These are phyloP conservation scores for Caenorhabditis remanei DNA, from an alignment of 1,140 invertebrate genomes.

Conservation along the genomic window DNA sequence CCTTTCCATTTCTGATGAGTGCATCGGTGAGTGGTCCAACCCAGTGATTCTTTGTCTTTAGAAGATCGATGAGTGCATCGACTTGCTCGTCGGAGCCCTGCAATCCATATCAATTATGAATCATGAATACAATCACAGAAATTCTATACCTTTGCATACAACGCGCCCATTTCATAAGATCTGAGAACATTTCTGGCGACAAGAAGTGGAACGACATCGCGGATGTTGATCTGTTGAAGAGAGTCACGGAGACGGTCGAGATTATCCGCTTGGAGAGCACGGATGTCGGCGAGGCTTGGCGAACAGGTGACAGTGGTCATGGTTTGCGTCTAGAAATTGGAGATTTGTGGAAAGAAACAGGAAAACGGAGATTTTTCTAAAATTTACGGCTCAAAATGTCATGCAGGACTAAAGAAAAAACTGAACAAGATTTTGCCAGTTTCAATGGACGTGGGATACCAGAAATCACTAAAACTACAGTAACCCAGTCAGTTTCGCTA, in stretches of 20 bases:
- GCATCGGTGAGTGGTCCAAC: slow-evolving; percentile 72
- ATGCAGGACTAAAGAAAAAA: too few species aligned
- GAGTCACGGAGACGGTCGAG: slow-evolving; percentile 68
- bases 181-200: slow-evolving; percentile 74
- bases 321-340: not conserved
- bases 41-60: slow-evolving; percentile 76
- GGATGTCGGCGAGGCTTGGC: slow-evolving; percentile 68
- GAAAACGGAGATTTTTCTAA: too few species aligned
- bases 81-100: slow-evolving; percentile 65
- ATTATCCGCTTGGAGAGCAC: slow-evolving; percentile 69
- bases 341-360: too few species aligned
- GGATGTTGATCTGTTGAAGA: slow-evolving; percentile 67
- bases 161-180: slow-evolving; percentile 71
- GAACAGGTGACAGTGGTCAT: slow-evolving; percentile 61
- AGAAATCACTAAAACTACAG: too few species aligned
- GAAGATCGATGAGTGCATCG: slow-evolving; percentile 73
- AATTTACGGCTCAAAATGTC: too few species aligned
- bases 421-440: too few species aligned
- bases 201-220: slow-evolving; percentile 72
- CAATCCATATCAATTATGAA: not conserved
- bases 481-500: too few species aligned
- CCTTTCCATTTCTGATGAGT: slow-evolving; percentile 72
- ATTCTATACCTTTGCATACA: slow-evolving; percentile 70
- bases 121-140: not conserved
- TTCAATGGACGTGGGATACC: too few species aligned